phyloP scores from a whole-genome alignment of 2,888 invertebrate genomes.

The Standfussiana lucernea region DNA sequence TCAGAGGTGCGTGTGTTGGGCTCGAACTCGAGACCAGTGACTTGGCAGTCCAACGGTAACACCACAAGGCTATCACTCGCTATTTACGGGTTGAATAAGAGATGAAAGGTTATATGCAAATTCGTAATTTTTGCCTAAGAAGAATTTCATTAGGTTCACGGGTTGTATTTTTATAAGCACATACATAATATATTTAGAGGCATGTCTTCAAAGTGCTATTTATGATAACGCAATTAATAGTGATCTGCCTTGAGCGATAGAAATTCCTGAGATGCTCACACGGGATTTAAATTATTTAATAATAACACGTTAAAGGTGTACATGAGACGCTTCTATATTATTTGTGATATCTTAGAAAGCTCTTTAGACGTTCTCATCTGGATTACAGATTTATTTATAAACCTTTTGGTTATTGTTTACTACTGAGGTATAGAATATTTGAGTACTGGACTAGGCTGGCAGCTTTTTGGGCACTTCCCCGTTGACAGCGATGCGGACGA shows the following conservation, averaged over 20 bases:
- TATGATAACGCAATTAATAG: slow-evolving; percentile 17
- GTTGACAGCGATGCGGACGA: no score
- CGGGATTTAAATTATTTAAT: slow-evolving; percentile 11
- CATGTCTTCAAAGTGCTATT: slow-evolving; percentile 12
- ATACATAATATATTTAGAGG: background rate
- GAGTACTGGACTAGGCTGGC: background rate
- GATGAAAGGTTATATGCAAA: background rate
- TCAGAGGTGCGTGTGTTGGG: no score
- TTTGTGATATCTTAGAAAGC: background rate
- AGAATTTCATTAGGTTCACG: background rate
- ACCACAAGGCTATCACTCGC: no score
- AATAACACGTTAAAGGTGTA: slow-evolving; percentile 1
- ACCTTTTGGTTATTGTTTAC: background rate
- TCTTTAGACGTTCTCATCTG: background rate
- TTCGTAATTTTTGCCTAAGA: background rate
- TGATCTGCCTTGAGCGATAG: slow-evolving; percentile 20
- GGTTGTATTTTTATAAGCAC: background rate
- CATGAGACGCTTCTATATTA: slow-evolving; percentile 8
- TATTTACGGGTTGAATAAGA: background rate
- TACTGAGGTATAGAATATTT: background rate
- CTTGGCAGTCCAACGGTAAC: no score
- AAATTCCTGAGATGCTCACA: slow-evolving; percentile 33
- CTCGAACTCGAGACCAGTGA: no score
- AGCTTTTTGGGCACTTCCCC: no score
- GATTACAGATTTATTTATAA: slow-evolving; percentile 1